A percentile compares a stretch with the other conserved stretches of the same genome.
Evolutionary conservation across 2,797 vertebrate genomes (phyloP).

Genomic region (Thripadectes ignobilis): DNA sequence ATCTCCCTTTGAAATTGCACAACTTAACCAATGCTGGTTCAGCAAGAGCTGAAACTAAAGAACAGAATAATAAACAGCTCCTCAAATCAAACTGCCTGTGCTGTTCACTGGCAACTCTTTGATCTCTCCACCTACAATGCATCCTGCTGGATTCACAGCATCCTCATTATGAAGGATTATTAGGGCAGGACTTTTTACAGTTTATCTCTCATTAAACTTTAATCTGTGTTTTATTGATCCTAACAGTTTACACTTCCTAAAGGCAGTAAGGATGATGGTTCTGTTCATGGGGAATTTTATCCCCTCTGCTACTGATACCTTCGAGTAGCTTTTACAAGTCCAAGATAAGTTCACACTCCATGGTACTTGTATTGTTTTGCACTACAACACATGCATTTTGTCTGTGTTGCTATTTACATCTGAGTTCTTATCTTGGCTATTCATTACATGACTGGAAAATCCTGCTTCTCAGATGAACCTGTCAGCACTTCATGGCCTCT

Average conservation of each 20-base stretch:
- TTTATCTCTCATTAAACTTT: background rate
- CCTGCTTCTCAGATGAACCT: background rate
- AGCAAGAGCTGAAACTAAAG: background rate
- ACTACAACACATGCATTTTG: rapidly evolving
- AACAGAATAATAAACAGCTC: background rate
- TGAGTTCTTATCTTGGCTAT: conserved; percentile 1
- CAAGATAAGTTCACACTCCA: background rate
- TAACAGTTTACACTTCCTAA: background rate
- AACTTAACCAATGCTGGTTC: rapidly evolving
- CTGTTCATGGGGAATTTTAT: background rate
- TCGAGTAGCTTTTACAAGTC: background rate
- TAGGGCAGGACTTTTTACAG: background rate
- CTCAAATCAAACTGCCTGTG: background rate
- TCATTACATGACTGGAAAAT: conserved; percentile 27
- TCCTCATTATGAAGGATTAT: background rate
- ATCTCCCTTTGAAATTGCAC: background rate
- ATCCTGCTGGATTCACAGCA: background rate
- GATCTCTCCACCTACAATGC: background rate
- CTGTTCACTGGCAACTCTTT: background rate
- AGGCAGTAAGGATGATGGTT: background rate
- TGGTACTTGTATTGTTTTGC: background rate
- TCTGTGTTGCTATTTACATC: background rate
- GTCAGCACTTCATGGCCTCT: background rate
- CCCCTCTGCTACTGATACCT: background rate
- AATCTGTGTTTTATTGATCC: background rate